Evolutionary conservation across 2,888 invertebrate species (phyloP).

Genomic region (Asteroscopus sphinx): DNA sequence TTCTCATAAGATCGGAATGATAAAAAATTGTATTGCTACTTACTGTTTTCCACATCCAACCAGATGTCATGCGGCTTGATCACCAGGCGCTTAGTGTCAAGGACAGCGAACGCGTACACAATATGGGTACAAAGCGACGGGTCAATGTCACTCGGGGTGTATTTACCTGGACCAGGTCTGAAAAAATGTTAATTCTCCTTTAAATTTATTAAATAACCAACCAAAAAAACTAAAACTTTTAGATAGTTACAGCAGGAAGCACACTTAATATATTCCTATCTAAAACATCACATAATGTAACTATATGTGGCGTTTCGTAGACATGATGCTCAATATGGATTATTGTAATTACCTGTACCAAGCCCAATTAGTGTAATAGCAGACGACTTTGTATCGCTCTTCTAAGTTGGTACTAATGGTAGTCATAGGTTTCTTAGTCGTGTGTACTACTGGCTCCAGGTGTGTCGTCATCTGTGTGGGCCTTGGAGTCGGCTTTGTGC

Average conservation of each 20-base stretch:
- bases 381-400: slow-evolving; percentile 93
- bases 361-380: slow-evolving; percentile 98
- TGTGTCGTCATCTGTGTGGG: slow-evolving; percentile 59
- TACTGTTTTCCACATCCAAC: slow-evolving; percentile 97
- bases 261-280: too few relatives aligned
- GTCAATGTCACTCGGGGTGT: slow-evolving; percentile 95
- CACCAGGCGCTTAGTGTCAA: slow-evolving; percentile 93
- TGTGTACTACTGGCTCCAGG: slow-evolving; percentile 59
- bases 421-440: slow-evolving; percentile 68
- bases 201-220: not conserved
- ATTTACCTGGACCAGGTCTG: slow-evolving; percentile 95
- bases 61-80: slow-evolving; percentile 96
- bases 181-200: slow-evolving; percentile 36
- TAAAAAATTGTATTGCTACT: slow-evolving; percentile 65
- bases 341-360: slow-evolving; percentile 92
- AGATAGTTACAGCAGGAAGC: too few relatives aligned
- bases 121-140: slow-evolving; percentile 96
- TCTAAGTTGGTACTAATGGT: slow-evolving; percentile 62
- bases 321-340: not conserved
- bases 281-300: too few relatives aligned
- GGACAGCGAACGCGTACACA: slow-evolving; percentile 97
- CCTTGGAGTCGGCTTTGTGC: slow-evolving; percentile 48
- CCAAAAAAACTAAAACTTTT: too few relatives aligned
- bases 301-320: too few relatives aligned
- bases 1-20: not conserved